Evolutionary conservation across 1,140 invertebrate genomes (phyloP).

Genomic region (Ridgeia piscesae): DNA sequence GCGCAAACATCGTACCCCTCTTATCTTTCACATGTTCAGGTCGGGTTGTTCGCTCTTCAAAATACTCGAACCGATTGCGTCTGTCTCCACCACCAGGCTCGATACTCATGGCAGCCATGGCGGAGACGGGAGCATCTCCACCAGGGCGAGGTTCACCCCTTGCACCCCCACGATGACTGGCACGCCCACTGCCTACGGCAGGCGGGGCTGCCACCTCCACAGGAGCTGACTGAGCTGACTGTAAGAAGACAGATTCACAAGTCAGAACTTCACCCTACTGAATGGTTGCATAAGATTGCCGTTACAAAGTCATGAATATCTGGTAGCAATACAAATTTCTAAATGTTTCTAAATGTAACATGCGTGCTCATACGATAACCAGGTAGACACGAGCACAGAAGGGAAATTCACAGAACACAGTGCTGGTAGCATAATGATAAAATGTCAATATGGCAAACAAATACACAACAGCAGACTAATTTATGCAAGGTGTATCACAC

Average conservation of each 20-base stretch:
- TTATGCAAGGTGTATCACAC: too few relatives aligned
- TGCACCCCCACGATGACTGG: constrained; percentile 10
- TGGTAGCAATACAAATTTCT: too few relatives aligned
- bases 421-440: too few relatives aligned
- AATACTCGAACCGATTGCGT: not conserved
- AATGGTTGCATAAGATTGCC: too few relatives aligned
- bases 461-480: too few relatives aligned
- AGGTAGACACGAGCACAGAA: too few relatives aligned
- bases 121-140: not conserved
- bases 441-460: too few relatives aligned
- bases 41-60: not conserved
- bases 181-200: constrained; percentile 9
- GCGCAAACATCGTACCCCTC: not conserved
- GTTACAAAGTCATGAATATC: too few relatives aligned
- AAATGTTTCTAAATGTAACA: too few relatives aligned
- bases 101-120: not conserved
- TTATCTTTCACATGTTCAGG: constrained; percentile 16
- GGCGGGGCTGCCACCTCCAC: not conserved
- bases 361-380: too few relatives aligned
- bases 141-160: constrained; percentile 5
- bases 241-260: not conserved
- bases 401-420: too few relatives aligned
- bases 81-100: constrained; percentile 2
- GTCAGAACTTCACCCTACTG: not conserved
- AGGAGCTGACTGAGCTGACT: not conserved